These are phyloP conservation scores for Phenganax subtilis DNA, from an alignment of 92 coral and sea anemone species.

Conservation along the genomic window DNA sequence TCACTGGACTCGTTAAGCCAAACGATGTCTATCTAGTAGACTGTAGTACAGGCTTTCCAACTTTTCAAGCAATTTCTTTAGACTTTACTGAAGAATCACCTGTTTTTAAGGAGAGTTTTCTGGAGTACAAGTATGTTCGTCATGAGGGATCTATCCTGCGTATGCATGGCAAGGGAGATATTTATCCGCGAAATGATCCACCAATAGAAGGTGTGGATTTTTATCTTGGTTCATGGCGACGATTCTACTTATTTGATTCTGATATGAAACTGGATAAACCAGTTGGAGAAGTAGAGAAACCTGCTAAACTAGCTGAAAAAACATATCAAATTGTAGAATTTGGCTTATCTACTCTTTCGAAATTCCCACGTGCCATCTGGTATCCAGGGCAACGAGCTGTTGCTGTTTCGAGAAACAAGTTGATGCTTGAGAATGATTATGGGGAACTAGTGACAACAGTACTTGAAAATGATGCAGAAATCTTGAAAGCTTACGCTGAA, in stretches of 20 bases:
- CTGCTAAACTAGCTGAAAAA: not conserved
- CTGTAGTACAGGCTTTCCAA: conserved; percentile 12
- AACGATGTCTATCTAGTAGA: conserved; percentile 16
- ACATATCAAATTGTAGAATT: not conserved
- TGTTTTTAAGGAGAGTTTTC: conserved; percentile 14
- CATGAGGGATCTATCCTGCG: not conserved
- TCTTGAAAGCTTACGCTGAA: conserved; percentile 3
- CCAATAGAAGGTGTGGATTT: too few species aligned
- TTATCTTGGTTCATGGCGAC: not conserved
- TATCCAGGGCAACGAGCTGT: conserved; percentile 30
- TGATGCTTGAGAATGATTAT: conserved; percentile 2
- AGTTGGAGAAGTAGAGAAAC: not conserved
- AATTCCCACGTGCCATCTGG: conserved; percentile 18
- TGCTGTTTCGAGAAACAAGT: conserved; percentile 1
- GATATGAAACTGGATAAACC: not conserved
- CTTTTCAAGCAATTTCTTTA: conserved; percentile 14
- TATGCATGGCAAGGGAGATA: not conserved
- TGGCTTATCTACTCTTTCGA: not conserved
- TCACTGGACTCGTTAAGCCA: not conserved
- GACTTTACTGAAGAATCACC: conserved; percentile 9
- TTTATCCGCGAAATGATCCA: too few species aligned
- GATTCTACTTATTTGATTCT: conserved; percentile 2
- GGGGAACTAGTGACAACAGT: conserved; percentile 5
- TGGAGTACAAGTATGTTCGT: conserved; percentile 13
- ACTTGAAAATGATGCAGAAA: conserved; percentile 12